Evolutionary conservation across 1,140 invertebrate genomes (phyloP), one percentile per base, ranked within the genome.

Genomic region (Drusus annulatus): DNA sequence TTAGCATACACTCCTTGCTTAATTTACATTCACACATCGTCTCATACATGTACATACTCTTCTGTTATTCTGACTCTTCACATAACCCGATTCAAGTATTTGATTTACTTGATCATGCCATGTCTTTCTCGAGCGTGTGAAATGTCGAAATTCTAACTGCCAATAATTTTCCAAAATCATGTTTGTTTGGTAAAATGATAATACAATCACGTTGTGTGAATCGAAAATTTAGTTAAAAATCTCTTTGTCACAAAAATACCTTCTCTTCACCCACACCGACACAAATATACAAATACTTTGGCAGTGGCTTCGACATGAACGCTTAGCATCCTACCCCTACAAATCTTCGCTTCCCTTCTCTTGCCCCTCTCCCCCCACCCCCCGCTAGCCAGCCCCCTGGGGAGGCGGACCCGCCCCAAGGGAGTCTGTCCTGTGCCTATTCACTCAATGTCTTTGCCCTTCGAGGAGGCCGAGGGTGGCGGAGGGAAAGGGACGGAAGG

Each of bases 371-470:
- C 3, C 76, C 65, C 25, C 52, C 25, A 13, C 74, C 10, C 52
- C 54, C 16, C 74, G 10, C 62, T 21, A 28, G 15, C 17, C 65
- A 28, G n/a, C 1, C 52, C 65, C 31, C 75, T n/a, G 28, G 58
- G 71, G 71, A 28, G 76, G 65, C 36, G 76, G 45, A 8, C 36
- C 17, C 77, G 68, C 36, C 80, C 78, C 83, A 23, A 8, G 83
- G 83, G 83, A 81, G 83, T 84, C 83, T 84, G 80, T 81, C 80
- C 80, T 81, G 79, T 81, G 78, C 78, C 83, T 84, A 84, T 84
- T 84, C 83, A 84, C 83, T 81, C 83, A 84, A 84, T 84, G 83
- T 81, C 83, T 84, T 84, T 84, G 83, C 80, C 80, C 80, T 81
- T 84, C 74, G 28, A 54, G 62, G n/a, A 77, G 58, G 58, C 28